phyloP scores from a whole-genome alignment of 2,797 vertebrate genomes.

The Poecilia picta region DNA sequence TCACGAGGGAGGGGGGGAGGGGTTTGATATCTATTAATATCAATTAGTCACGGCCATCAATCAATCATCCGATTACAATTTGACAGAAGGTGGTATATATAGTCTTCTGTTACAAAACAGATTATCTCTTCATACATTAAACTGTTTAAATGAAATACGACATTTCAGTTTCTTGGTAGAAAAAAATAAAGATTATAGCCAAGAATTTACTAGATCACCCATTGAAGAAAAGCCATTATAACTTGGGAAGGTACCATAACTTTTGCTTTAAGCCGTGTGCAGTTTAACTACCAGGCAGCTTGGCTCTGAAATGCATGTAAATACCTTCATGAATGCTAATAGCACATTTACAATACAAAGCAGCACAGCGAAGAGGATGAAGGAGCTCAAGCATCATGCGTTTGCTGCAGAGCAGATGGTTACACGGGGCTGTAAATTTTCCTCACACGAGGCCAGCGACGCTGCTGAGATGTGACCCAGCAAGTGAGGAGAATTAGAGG shows the following conservation, averaged over 20 bases:
- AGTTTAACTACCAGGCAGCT: constrained; percentile 56
- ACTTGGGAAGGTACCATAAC: constrained; percentile 36
- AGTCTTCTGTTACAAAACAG: not conserved
- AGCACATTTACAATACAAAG: constrained; percentile 70
- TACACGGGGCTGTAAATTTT: constrained; percentile 70
- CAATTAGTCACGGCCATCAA: too few species aligned
- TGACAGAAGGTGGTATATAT: too few species aligned
- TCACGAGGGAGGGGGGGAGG: too few species aligned
- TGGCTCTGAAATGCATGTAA: constrained; percentile 75
- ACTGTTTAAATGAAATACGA: not conserved
- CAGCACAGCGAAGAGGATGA: constrained; percentile 52
- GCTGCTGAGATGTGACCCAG: constrained; percentile 57
- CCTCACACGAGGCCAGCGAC: constrained; percentile 61
- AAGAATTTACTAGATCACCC: not conserved
- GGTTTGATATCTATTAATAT: too few species aligned
- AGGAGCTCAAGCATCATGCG: constrained; percentile 43
- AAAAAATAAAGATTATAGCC: not conserved
- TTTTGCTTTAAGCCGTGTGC: constrained; percentile 27
- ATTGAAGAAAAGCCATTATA: constrained; percentile 33
- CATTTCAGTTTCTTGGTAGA: not conserved
- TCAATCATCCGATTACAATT: too few species aligned
- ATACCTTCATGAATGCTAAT: constrained; percentile 83
- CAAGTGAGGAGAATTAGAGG: constrained; percentile 21
- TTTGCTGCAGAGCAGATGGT: constrained; percentile 73
- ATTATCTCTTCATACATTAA: not conserved